These are phyloP conservation scores for Caracal caracal DNA, from an alignment of 2,113 vertebrate genomes.

Conservation along the genomic window DNA sequence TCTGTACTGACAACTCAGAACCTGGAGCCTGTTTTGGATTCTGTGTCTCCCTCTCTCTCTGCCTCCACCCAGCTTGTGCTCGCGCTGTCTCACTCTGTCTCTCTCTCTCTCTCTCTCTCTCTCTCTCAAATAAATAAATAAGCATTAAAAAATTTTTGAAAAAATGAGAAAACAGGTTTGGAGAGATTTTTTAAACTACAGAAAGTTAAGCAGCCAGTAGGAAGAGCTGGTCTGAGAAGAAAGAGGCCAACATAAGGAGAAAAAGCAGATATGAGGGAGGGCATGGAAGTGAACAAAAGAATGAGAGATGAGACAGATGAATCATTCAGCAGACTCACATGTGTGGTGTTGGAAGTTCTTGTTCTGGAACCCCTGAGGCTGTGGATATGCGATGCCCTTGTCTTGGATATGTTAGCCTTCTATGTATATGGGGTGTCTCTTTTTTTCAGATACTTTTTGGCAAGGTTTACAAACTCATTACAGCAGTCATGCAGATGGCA, in stretches of 20 bases:
- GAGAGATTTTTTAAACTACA: not conserved
- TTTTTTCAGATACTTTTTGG: not conserved
- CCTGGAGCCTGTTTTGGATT: too few species aligned
- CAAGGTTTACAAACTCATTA: not conserved
- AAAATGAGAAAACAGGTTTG: not conserved
- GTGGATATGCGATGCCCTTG: fast-evolving
- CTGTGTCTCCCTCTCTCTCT: too few species aligned
- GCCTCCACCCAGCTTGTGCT: too few species aligned
- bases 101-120: too few species aligned
- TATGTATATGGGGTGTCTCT: not conserved
- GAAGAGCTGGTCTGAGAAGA: not conserved
- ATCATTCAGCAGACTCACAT: not conserved
- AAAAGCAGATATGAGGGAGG: not conserved
- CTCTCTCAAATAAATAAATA: too few species aligned
- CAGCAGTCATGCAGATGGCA: not conserved
- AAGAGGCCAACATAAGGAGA: not conserved
- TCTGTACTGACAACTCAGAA: too few species aligned
- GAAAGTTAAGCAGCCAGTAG: not conserved
- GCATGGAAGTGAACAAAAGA: too few species aligned
- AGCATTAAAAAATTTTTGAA: too few species aligned
- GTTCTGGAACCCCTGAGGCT: not conserved
- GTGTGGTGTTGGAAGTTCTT: not conserved
- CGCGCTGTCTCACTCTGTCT: too few species aligned
- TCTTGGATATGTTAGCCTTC: not conserved
- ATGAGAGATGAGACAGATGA: not conserved